phyloP scores from a whole-genome alignment of 2,888 invertebrate species.

The Tethea ocularis region DNA sequence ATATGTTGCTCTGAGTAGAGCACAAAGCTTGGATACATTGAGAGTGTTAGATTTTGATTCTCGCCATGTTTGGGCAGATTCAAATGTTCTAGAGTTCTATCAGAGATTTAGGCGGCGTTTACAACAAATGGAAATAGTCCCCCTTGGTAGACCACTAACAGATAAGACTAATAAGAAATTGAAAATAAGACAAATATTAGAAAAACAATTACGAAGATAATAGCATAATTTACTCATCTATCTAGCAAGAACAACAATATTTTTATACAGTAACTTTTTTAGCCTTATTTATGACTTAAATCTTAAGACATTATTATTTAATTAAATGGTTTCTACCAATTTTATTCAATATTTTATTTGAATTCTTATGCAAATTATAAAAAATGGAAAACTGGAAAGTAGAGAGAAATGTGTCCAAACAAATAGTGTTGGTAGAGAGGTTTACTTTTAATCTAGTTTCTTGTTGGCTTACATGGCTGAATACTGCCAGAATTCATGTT shows the following conservation, averaged over 20 bases:
- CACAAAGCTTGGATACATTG: conserved; percentile 93
- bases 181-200: conserved; percentile 69
- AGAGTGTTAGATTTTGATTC: conserved; percentile 94
- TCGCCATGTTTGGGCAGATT: conserved; percentile 94
- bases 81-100: conserved; percentile 92
- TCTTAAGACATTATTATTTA: conserved; percentile 24
- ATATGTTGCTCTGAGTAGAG: conserved; percentile 97
- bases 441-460: too few species aligned
- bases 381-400: too few species aligned
- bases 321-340: not conserved
- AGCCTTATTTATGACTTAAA: not conserved
- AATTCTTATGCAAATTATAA: not conserved
- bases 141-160: conserved; percentile 80
- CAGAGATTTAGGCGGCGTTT: conserved; percentile 86
- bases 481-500: too few species aligned
- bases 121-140: conserved; percentile 86
- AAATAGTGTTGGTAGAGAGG: too few species aligned
- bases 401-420: too few species aligned
- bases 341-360: not conserved
- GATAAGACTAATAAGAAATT: conserved; percentile 73
- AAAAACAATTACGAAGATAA: conserved; percentile 65
- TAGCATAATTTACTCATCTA: conserved; percentile 14
- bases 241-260: conserved; percentile 1
- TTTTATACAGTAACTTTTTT: conserved; percentile 22
- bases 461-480: too few species aligned